These are phyloP conservation scores for Corticium candelabrum DNA, from an alignment of 37 sponge, comb jelly and placozoan genomes.

Conservation along the genomic window DNA sequence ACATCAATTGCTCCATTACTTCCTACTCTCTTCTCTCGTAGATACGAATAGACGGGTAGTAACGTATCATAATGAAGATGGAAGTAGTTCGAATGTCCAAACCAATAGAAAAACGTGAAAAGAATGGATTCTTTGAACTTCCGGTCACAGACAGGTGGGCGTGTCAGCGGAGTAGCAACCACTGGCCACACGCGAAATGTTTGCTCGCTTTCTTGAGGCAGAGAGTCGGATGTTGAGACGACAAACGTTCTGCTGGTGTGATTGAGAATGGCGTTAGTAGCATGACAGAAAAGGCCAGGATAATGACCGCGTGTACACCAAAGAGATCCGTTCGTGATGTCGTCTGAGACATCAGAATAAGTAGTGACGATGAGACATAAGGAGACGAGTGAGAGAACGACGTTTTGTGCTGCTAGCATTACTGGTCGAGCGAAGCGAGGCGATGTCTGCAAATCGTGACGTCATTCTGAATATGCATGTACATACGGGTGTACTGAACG, in stretches of 20 bases:
- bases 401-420: no score
- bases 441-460: no score
- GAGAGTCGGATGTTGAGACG: neutral
- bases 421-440: no score
- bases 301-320: constrained; percentile 10
- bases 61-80: constrained; percentile 21
- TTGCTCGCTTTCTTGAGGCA: neutral
- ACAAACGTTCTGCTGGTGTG: neutral
- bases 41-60: neutral
- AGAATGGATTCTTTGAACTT: neutral
- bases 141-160: neutral
- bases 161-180: neutral
- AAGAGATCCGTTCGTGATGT: no score
- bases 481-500: no score
- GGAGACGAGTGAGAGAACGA: no score
- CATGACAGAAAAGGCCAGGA: neutral
- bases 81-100: constrained; percentile 16
- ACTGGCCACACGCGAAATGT: neutral
- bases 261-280: neutral
- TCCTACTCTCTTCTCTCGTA: neutral
- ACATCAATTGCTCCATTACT: neutral
- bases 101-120: constrained; percentile 13
- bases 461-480: no score
- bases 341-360: no score
- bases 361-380: no score